Conservation (phyloP, 2,113 vertebrate species). For the Perca fluviatilis region DNA sequence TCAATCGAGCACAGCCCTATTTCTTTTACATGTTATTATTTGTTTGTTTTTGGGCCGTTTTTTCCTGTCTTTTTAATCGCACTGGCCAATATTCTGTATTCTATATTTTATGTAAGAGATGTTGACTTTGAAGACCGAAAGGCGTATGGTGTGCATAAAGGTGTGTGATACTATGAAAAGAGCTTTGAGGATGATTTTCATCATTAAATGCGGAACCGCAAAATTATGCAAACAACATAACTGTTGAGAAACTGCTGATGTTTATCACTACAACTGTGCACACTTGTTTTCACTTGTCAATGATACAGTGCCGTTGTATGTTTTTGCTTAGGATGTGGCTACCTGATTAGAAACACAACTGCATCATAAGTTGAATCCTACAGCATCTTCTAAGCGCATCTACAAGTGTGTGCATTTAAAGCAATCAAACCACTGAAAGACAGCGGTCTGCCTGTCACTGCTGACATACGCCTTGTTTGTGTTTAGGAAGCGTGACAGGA, state of each 20-base stretch:
- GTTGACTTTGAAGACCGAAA: not conserved
- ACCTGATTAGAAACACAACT: not conserved
- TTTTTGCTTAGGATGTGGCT: not conserved
- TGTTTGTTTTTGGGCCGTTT: no score
- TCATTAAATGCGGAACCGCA: not conserved
- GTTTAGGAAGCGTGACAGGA: slow-evolving; percentile 59
- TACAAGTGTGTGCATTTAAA: slow-evolving; percentile 3
- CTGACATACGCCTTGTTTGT: slow-evolving; percentile 37
- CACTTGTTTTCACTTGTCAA: not conserved
- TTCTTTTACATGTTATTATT: no score
- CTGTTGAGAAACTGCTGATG: not conserved
- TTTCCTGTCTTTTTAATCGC: no score
- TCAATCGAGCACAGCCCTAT: no score
- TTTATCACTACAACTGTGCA: not conserved
- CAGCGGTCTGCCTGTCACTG: slow-evolving; percentile 11
- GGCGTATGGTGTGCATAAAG: not conserved
- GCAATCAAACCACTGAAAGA: slow-evolving; percentile 29
- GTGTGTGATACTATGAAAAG: not conserved
- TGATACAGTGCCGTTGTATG: not conserved
- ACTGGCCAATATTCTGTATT: no score
- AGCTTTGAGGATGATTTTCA: not conserved
- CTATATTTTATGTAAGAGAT: not conserved
- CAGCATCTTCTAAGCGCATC: not conserved
- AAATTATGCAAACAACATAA: not conserved
- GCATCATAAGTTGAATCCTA: not conserved